Base-by-base conservation (phyloP, 2,113 vertebrate species). In the Danionella cerebrum region DNA sequence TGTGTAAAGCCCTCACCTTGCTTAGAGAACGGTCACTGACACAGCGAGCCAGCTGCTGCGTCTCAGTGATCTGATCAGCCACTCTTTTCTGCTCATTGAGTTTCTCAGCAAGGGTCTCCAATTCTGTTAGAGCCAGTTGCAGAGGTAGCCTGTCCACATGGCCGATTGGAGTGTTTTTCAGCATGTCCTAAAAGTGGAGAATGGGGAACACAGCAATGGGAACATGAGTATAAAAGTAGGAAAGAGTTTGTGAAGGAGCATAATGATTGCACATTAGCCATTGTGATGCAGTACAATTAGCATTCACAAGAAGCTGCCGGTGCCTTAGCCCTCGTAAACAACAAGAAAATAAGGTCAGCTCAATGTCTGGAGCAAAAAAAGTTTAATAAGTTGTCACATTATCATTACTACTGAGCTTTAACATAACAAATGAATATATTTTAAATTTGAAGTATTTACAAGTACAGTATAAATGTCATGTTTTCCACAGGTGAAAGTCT, bases 11-110 rank as follows among this genome's bases (percentile, higher is more conserved):
- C 25, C 39, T 57, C 76, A 97, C 95, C 92, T 98, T 97, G 83
- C 82, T 91, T 79, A 97, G 90, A 84, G 89, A 84, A 79, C 96
- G 93, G 79, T 98, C 96, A 0, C 91, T 88, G 75, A 95, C 83
- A 5, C 93, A 95, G 82, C 88, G 91, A 70, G 92, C 90, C n/a
- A 98, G 89, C 78, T 96, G 95, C 63, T 95, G 94, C 67, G 96
- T 96, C 75, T 98, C 95, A 0, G 92, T 88, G n/a, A 94, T 82
- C 85, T 97, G 96, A 84, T 98, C 96, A 0, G 93, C 95, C 57
- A 95, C 75, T 2, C 94, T 90, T 55, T 97, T 98, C 88, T 97
- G 94, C 70, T 98, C 94, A 0, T 98, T 98, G 67, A 98, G 89
- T 68, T 93, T 94, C 89, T 96, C 94, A 0, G 96, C 96, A 84